A percentile compares a stretch with the other conserved stretches of the same genome.
These are phyloP conservation scores for Campylorhamphus procurvoides DNA, from an alignment of 2,113 vertebrate species.

Conservation along the genomic window DNA sequence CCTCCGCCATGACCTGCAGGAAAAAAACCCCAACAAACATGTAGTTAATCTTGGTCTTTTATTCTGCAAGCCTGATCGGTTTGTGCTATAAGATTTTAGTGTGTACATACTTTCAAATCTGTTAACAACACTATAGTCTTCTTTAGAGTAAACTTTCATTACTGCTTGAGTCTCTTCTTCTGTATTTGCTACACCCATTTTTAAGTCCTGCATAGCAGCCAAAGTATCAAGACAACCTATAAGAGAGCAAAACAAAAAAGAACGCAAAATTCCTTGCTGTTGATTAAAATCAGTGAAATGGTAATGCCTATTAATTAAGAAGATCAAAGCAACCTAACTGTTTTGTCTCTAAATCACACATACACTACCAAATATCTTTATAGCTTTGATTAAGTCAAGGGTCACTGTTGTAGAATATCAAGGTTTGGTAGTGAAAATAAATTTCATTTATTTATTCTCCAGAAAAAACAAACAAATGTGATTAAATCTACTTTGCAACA, in stretches of 20 bases:
- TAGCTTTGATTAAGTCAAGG: not conserved
- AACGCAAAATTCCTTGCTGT: not conserved
- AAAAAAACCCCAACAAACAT: not conserved
- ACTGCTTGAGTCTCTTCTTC: constrained; percentile 98
- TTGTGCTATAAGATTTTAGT: not conserved
- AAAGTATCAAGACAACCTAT: constrained; percentile 96
- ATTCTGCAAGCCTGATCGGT: not conserved
- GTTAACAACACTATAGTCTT: constrained; percentile 98
- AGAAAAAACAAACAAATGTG: not conserved
- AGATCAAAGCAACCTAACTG: not conserved
- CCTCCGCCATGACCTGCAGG: constrained; percentile 95
- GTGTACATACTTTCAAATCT: constrained; percentile 94
- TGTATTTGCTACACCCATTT: constrained; percentile 93
- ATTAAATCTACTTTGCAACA: not conserved
- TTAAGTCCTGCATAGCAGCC: constrained; percentile 97
- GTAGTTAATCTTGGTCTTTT: not conserved
- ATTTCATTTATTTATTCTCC: not conserved
- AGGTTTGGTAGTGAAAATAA: not conserved
- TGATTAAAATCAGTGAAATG: not conserved
- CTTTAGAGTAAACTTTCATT: constrained; percentile 98
- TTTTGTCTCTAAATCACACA: not conserved
- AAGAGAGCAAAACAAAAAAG: constrained; percentile 17
- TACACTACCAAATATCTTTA: accelerated
- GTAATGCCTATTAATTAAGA: not conserved
- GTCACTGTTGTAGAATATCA: not conserved